phyloP scores from a whole-genome alignment of 2,888 invertebrate species.

The Blomia tropicalis region DNA sequence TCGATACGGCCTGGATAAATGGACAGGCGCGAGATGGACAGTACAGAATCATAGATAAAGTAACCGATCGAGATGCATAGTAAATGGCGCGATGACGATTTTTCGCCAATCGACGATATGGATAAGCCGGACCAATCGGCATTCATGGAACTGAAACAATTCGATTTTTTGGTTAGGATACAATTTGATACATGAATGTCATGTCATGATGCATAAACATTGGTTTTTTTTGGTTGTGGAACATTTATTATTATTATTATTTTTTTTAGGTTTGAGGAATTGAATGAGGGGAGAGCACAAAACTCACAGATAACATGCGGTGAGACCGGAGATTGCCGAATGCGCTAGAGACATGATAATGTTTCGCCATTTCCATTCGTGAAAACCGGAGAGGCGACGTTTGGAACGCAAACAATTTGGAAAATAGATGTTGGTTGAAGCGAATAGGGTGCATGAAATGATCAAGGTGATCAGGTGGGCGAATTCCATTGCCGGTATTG shows the following conservation, averaged over 20 bases:
- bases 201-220: too few species aligned
- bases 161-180: background rate
- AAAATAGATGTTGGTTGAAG: background rate
- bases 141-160: background rate
- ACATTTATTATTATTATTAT: too few species aligned
- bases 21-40: constrained; percentile 11
- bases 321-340: constrained; percentile 14
- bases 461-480: background rate
- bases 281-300: background rate
- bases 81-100: background rate
- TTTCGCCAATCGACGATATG: background rate
- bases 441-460: background rate
- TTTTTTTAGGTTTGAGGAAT: too few species aligned
- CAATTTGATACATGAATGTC: background rate
- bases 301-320: constrained; percentile 16
- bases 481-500: background rate
- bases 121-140: background rate
- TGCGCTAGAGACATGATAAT: constrained; percentile 15
- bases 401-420: background rate
- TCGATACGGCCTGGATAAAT: constrained; percentile 19
- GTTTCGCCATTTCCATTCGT: constrained; percentile 23
- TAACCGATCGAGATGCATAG: constrained; percentile 22
- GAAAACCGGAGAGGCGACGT: background rate
- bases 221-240: background rate
- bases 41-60: constrained; percentile 16